Evolutionary conservation across 2,113 vertebrate genomes (phyloP).

Genomic region (Notothenia coriiceps): DNA sequence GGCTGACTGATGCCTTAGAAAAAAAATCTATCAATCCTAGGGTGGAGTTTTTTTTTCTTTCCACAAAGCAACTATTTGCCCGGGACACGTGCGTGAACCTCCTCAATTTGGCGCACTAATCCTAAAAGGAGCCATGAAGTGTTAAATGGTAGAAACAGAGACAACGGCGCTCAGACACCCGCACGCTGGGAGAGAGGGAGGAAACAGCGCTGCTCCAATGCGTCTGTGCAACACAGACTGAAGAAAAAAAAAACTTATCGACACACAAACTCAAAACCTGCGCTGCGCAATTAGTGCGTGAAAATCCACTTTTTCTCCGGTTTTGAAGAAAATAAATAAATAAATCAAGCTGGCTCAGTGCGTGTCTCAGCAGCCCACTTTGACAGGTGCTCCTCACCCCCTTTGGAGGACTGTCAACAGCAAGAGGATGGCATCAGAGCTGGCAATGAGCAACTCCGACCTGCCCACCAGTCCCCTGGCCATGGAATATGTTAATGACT

Average conservation of each 20-base stretch:
- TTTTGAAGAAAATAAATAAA: slow-evolving; percentile 88
- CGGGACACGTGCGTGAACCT: slow-evolving; percentile 84
- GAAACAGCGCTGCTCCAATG: slow-evolving; percentile 88
- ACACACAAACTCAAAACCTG: slow-evolving; percentile 79
- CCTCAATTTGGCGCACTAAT: slow-evolving; percentile 85
- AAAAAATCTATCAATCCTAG: slow-evolving; percentile 85
- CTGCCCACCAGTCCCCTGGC: slow-evolving; percentile 99
- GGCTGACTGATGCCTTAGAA: slow-evolving; percentile 89
- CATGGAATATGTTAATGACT: slow-evolving; percentile 99
- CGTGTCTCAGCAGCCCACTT: slow-evolving; percentile 94
- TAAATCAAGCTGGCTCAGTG: slow-evolving; percentile 98
- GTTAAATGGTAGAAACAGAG: slow-evolving; percentile 87
- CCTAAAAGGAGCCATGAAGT: slow-evolving; percentile 89
- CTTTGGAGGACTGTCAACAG: slow-evolving; percentile 97
- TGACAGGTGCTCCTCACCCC: slow-evolving; percentile 96
- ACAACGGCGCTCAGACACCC: slow-evolving; percentile 84
- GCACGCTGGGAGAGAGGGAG: slow-evolving; percentile 87
- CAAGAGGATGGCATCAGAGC: slow-evolving; percentile 99
- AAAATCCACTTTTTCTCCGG: slow-evolving; percentile 78
- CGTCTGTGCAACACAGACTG: slow-evolving; percentile 85
- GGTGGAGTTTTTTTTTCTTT: slow-evolving; percentile 78
- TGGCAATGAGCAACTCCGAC: slow-evolving; percentile 98
- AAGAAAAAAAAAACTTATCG: slow-evolving; percentile 81
- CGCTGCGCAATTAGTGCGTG: slow-evolving; percentile 81
- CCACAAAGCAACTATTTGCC: slow-evolving; percentile 84